Percentiles rank a stretch among this genome's conserved stretches.
These are phyloP conservation scores for Phylloscopus collybita DNA, from an alignment of 2,797 vertebrate genomes.

Conservation along the genomic window DNA sequence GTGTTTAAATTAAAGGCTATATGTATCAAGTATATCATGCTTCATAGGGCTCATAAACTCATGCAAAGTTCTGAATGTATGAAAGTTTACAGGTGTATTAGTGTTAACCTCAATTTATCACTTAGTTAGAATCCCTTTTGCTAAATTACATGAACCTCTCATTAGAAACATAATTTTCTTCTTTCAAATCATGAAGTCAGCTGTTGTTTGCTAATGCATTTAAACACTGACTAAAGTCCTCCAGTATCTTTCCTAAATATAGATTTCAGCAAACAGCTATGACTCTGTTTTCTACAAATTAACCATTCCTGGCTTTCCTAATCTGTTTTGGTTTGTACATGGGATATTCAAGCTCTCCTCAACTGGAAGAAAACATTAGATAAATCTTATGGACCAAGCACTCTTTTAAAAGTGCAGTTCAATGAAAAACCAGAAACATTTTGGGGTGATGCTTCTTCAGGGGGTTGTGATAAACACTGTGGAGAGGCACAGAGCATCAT, in stretches of 20 bases:
- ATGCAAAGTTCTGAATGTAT: not conserved
- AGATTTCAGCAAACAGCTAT: not conserved
- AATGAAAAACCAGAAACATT: not conserved
- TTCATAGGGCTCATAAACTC: not conserved
- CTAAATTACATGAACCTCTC: not conserved
- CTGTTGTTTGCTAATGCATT: not conserved
- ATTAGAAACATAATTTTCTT: not conserved
- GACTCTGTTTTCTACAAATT: not conserved
- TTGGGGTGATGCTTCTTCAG: not conserved
- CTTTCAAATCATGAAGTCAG: not conserved
- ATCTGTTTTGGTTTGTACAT: not conserved
- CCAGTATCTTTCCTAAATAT: not conserved
- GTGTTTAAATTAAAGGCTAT: not conserved
- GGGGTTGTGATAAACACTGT: not conserved
- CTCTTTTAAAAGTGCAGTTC: not conserved
- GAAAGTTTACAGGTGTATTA: not conserved
- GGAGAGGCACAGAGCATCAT: not conserved
- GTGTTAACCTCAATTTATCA: not conserved
- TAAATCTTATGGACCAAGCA: not conserved
- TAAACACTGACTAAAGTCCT: not conserved
- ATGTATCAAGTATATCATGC: not conserved
- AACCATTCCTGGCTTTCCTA: not conserved
- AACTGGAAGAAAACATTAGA: not conserved
- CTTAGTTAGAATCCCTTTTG: not conserved
- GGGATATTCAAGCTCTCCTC: not conserved